phyloP scores from a whole-genome alignment of 2,113 vertebrate species.

The Carollia perspicillata region DNA sequence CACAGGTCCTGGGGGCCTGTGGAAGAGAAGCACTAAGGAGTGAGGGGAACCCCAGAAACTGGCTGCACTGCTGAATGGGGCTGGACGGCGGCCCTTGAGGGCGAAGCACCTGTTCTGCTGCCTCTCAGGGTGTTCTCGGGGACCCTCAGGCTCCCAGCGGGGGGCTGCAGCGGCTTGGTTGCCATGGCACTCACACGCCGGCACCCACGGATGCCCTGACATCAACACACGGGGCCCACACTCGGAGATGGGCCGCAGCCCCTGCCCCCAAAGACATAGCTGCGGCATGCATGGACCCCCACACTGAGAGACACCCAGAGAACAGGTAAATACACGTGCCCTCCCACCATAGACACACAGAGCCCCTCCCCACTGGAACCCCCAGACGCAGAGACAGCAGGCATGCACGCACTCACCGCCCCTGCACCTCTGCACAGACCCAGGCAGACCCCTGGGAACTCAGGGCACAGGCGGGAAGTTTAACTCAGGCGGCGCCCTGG shows the following conservation, averaged over 20 bases:
- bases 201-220: not conserved
- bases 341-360: not conserved
- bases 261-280: not conserved
- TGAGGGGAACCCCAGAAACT: not conserved
- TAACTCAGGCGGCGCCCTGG: not conserved
- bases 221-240: not conserved
- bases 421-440: not conserved
- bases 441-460: not conserved
- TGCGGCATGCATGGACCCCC: not conserved
- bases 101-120: not conserved
- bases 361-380: not conserved
- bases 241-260: not conserved
- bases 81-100: rapidly evolving
- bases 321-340: not conserved
- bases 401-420: not conserved
- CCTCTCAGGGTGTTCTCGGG: not conserved
- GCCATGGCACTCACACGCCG: not conserved
- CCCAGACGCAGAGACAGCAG: not conserved
- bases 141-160: rapidly evolving
- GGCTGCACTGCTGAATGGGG: too few species aligned
- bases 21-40: not conserved
- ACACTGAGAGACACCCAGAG: not conserved
- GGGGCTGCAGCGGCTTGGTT: not conserved
- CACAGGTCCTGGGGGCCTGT: not conserved
- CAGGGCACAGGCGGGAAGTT: not conserved